Percentiles rank a stretch among this genome's conserved stretches.
These are phyloP conservation scores for Phragmatobia fuliginosa DNA, from an alignment of 2,888 invertebrate genomes.

Conservation along the genomic window DNA sequence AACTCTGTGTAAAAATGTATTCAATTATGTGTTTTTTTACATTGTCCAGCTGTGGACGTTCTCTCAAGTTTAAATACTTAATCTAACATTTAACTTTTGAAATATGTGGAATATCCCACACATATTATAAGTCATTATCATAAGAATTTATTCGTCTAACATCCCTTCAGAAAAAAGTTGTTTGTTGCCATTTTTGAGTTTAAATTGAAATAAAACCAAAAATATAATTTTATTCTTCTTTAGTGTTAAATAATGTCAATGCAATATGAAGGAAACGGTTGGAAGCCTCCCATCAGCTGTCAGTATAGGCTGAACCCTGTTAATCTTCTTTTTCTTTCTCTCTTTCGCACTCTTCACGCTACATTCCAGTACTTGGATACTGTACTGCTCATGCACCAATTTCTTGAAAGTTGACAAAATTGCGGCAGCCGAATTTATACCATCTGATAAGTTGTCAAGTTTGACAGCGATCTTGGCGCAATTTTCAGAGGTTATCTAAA, in stretches of 20 bases:
- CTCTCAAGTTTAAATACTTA: too few species aligned
- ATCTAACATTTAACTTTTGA: too few species aligned
- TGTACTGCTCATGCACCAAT: slow-evolving; percentile 66
- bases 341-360: slow-evolving; percentile 58
- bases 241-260: neutral
- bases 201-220: neutral
- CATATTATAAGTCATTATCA: too few species aligned
- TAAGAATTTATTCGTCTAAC: too few species aligned
- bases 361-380: slow-evolving; percentile 58
- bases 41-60: too few species aligned
- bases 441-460: slow-evolving; percentile 61
- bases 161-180: neutral
- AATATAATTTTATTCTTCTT: neutral
- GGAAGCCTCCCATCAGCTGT: slow-evolving; percentile 56
- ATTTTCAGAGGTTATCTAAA: slow-evolving; percentile 69
- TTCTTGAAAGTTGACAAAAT: slow-evolving; percentile 57
- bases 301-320: slow-evolving; percentile 64
- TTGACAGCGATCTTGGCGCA: slow-evolving; percentile 71
- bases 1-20: too few species aligned
- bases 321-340: slow-evolving; percentile 45
- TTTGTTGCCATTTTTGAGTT: neutral
- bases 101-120: too few species aligned
- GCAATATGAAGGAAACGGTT: slow-evolving; percentile 60
- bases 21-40: too few species aligned
- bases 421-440: slow-evolving; percentile 42